Evolutionary conservation across 1,140 invertebrate genomes (phyloP), one percentile per base, ranked within the genome.

Genomic region (Drosophila oshimai): DNA sequence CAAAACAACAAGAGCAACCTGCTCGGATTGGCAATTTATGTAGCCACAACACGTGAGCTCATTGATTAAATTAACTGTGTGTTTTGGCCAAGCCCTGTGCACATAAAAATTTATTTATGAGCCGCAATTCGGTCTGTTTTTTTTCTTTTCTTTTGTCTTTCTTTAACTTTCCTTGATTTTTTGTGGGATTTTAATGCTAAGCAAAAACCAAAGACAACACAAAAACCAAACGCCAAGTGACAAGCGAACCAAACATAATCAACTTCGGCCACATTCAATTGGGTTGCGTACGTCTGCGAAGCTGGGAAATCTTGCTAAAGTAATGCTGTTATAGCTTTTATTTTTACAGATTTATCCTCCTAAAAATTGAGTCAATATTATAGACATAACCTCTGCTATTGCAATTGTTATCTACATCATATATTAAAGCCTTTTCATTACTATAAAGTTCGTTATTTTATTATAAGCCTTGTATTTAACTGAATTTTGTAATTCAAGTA

Each of bases 41-140:
- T 80, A 87, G 81, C 61, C 81, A 75, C 81, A 86, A 72, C 80
- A 86, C 80, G 80, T 86, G 80, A 86, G 70, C 71, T 57, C 80
- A 86, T 87, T 86, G 81, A 86, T 86, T 86, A 87, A 86, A 86
- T 86, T 86, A 87, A 41, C 54, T 39, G 26, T 28, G 54, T 55
- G 39, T 70, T 68, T 49, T 42, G 31, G 73, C 69, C 74, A 74
- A 78, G 80, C 81, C 80, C 46, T 54, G 53, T 15, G 81, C 71
- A 86, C 71, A 87, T 64, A 87, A 87, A 71, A 84, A 64, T 69
- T 65, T 86, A 86, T 86, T 86, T 81, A 86, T 86, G 81, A 80
- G 75, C 54, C 36, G 34, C 58, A 50, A 26, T 73, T 73, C 24
- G 34, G 33, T 54, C 13, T 6, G 57, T 34, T 64, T 51, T 60